These are phyloP conservation scores for Apistogramma diplotaenia DNA, from an alignment of 2,113 vertebrate species.

Conservation along the genomic window DNA sequence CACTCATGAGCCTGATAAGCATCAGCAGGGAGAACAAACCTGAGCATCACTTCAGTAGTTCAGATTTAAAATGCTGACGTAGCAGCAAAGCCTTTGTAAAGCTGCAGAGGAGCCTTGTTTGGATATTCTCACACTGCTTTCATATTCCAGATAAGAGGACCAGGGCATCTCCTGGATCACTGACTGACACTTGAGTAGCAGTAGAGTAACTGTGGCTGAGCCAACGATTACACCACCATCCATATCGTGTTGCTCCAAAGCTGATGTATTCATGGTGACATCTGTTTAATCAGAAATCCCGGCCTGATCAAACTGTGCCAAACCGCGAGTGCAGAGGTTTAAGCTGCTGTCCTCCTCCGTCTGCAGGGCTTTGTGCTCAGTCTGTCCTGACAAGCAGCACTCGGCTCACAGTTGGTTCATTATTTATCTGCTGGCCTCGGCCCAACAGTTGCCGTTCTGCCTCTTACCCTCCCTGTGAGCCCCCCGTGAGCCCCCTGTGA, in stretches of 20 bases:
- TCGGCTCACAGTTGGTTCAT: slow-evolving; percentile 75
- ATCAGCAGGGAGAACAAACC: no score
- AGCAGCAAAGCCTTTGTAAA: no score
- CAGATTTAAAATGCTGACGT: no score
- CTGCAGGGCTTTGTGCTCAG: slow-evolving; percentile 28
- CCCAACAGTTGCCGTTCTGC: slow-evolving; percentile 68
- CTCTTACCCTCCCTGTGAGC: slow-evolving; percentile 57
- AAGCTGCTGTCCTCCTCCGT: slow-evolving; percentile 3
- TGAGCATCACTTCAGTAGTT: no score
- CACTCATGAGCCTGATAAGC: neutral
- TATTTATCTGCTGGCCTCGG: slow-evolving; percentile 79
- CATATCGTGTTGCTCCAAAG: slow-evolving; percentile 49
- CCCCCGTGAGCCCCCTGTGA: no score
- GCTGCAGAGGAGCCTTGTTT: no score
- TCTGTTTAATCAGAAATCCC: slow-evolving; percentile 70
- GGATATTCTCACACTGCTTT: no score
- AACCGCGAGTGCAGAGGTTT: slow-evolving; percentile 48
- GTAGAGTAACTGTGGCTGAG: slow-evolving; percentile 7
- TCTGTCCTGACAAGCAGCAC: slow-evolving; percentile 28
- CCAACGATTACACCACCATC: slow-evolving; percentile 60
- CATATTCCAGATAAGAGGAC: neutral
- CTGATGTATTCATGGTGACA: slow-evolving; percentile 63
- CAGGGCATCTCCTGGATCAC: neutral
- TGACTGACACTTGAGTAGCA: neutral
- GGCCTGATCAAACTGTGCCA: slow-evolving; percentile 47